Evolutionary conservation across 2,888 invertebrate genomes (phyloP).

Genomic region (Esperia sulphurella): DNA sequence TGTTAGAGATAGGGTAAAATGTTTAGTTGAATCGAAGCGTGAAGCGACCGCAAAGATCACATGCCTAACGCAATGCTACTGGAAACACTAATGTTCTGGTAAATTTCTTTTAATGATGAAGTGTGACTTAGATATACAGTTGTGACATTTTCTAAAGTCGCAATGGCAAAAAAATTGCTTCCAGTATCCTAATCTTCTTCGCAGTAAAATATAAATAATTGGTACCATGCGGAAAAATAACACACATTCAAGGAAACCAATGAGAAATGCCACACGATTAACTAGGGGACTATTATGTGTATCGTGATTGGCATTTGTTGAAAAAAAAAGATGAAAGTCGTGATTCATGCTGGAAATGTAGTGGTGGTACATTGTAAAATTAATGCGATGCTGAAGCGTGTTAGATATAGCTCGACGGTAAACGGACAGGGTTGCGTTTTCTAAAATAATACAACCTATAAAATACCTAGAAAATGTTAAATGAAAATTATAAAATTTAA

Average conservation of each 20-base stretch:
- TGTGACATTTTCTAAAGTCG: too few species aligned
- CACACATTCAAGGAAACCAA: slow-evolving; percentile 7
- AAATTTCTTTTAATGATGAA: neutral
- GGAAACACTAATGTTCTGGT: too few species aligned
- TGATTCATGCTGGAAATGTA: neutral
- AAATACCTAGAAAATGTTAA: neutral
- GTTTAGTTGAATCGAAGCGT: too few species aligned
- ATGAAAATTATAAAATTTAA: neutral
- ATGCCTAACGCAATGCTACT: too few species aligned
- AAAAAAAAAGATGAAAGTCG: slow-evolving; percentile 21
- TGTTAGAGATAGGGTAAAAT: too few species aligned
- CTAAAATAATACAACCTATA: neutral
- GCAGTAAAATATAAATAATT: neutral
- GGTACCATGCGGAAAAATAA: slow-evolving; percentile 8
- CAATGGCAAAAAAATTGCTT: too few species aligned
- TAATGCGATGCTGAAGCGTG: neutral
- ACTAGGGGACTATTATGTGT: neutral
- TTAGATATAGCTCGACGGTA: neutral
- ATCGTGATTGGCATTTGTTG: slow-evolving; percentile 11
- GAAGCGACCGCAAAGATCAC: too few species aligned
- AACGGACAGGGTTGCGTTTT: neutral
- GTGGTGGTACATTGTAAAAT: slow-evolving; percentile 3
- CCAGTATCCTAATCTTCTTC: too few species aligned
- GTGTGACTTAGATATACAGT: neutral
- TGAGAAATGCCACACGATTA: slow-evolving; percentile 14